phyloP scores from a whole-genome alignment of 2,797 vertebrate genomes.

The Squalus acanthias region DNA sequence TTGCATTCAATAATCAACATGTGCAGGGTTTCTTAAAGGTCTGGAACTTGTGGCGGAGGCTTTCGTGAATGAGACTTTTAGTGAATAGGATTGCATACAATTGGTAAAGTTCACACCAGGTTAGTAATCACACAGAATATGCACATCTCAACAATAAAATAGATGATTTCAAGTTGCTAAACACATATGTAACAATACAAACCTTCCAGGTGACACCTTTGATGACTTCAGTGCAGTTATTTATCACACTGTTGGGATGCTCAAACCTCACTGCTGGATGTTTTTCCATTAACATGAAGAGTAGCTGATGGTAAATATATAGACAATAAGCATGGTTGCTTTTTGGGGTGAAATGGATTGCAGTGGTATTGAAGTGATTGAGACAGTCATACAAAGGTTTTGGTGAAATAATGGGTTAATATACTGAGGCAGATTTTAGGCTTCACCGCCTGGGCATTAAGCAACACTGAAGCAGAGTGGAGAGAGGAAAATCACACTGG shows the following conservation, averaged over 20 bases:
- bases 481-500: background rate
- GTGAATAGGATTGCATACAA: background rate
- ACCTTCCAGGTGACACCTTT: background rate
- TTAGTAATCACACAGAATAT: background rate
- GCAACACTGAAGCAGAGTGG: background rate
- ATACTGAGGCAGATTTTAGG: background rate
- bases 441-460: background rate
- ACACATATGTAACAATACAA: background rate
- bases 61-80: background rate
- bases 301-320: background rate
- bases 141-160: background rate
- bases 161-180: background rate
- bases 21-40: background rate
- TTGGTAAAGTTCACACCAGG: background rate
- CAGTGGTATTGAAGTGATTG: background rate
- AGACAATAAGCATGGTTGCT: background rate
- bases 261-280: background rate
- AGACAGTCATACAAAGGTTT: background rate
- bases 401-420: background rate
- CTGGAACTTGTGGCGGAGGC: background rate
- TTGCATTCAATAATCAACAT: background rate
- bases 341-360: background rate
- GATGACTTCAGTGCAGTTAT: background rate
- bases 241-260: background rate
- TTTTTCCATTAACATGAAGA: background rate